phyloP scores from a whole-genome alignment of 1,140 invertebrate species.

The Caenorhabditis briggsae region DNA sequence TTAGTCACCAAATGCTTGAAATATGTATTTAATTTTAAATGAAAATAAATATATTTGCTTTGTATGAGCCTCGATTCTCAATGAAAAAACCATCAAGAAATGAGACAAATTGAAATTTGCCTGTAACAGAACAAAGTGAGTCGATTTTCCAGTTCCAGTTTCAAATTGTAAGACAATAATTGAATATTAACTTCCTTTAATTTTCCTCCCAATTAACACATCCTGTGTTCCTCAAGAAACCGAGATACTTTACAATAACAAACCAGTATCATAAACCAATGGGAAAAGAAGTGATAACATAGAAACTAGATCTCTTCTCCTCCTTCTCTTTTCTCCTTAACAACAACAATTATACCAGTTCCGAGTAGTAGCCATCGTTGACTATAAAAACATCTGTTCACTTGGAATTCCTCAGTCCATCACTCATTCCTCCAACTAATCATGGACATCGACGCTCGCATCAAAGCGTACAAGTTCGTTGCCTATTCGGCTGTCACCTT shows the following conservation, averaged over 20 bases:
- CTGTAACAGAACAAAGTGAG: not conserved
- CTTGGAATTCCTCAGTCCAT: constrained; percentile 49
- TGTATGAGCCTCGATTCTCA: no score
- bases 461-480: constrained; percentile 67
- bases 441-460: constrained; percentile 63
- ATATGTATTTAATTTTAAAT: no score
- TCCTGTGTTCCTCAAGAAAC: not conserved
- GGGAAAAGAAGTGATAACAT: constrained; percentile 19
- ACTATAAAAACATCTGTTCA: constrained; percentile 48
- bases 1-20: no score
- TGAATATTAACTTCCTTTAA: not conserved
- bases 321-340: constrained; percentile 28
- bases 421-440: constrained; percentile 35
- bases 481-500: constrained; percentile 67
- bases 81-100: no score
- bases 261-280: constrained; percentile 40
- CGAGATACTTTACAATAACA: constrained; percentile 49
- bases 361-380: constrained; percentile 21
- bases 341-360: constrained; percentile 53
- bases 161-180: not conserved
- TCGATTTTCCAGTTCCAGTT: not conserved
- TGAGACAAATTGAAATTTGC: not conserved
- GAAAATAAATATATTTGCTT: no score
- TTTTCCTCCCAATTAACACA: not conserved
- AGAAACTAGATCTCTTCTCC: constrained; percentile 31